phyloP scores from a whole-genome alignment of 2,797 vertebrate genomes.

The Simalia tracyae region DNA sequence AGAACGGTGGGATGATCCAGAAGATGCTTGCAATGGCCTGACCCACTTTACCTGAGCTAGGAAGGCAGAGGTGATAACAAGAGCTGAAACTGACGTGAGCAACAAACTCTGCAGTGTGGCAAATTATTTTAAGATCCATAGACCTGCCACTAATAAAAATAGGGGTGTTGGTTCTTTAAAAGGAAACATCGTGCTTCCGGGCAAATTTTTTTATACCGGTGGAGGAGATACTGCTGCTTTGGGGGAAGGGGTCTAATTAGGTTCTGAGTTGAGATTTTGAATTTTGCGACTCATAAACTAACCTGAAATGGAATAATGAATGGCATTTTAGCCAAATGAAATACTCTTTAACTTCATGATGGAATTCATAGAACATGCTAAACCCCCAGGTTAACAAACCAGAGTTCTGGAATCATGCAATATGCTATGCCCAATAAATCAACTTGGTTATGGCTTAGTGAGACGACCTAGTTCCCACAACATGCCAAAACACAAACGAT shows the following conservation, averaged over 20 bases:
- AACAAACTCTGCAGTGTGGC: background rate
- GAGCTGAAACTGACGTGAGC: background rate
- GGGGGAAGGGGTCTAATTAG: background rate
- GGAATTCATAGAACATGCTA: too few relatives aligned
- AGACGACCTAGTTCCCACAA: too few relatives aligned
- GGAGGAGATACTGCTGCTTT: background rate
- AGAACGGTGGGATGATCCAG: background rate
- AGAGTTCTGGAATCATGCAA: too few relatives aligned
- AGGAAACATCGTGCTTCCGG: background rate
- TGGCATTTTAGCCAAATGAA: background rate
- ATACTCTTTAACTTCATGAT: background rate
- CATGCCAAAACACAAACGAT: too few relatives aligned
- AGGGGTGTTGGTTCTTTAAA: background rate
- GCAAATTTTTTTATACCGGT: background rate
- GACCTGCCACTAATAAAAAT: background rate
- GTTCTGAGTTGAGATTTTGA: background rate
- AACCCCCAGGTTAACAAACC: too few relatives aligned
- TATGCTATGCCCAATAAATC: too few relatives aligned
- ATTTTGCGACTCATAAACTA: background rate
- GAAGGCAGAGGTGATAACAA: background rate
- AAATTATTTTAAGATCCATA: background rate
- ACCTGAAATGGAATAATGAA: background rate
- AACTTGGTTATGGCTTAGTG: too few relatives aligned
- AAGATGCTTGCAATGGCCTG: background rate
- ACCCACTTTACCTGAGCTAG: background rate